phyloP scores from a whole-genome alignment of 2,113 vertebrate species.

The Sylvilagus bachmani region DNA sequence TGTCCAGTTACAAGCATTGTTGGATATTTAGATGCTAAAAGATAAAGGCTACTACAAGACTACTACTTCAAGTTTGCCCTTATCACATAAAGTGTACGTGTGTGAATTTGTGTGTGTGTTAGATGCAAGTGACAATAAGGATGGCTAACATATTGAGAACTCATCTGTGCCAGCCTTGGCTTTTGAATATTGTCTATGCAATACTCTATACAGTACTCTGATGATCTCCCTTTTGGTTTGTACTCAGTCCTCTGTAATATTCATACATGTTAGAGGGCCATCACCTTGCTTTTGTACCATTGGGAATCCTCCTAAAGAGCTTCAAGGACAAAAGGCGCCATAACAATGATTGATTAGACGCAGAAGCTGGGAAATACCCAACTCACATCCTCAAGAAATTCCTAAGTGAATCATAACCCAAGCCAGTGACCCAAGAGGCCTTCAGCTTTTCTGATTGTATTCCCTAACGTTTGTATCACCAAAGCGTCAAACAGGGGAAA shows the following conservation, averaged over 20 bases:
- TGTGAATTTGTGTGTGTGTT: not conserved
- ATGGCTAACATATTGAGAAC: not conserved
- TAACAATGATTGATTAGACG: slow-evolving; percentile 13
- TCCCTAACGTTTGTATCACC: slow-evolving; percentile 36
- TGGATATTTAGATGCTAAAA: not conserved
- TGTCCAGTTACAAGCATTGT: not conserved
- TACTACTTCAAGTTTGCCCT: not conserved
- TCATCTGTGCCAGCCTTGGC: not conserved
- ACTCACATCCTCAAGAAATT: not conserved
- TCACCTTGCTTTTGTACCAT: not conserved
- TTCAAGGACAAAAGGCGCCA: slow-evolving; percentile 22
- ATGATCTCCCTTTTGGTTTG: not conserved
- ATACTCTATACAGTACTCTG: not conserved
- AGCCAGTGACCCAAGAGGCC: not conserved
- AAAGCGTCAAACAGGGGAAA: not conserved
- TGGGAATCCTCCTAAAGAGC: not conserved
- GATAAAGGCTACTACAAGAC: not conserved
- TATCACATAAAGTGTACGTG: not conserved
- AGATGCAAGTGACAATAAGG: not conserved
- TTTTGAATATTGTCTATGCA: not conserved
- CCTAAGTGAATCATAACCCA: not conserved
- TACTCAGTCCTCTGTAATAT: too few species aligned
- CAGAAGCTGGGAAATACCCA: not conserved
- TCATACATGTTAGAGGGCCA: not conserved
- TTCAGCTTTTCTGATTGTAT: not conserved